Evolutionary conservation across 2,888 invertebrate genomes (phyloP).

Genomic region (Ceriagrion tenellum): DNA sequence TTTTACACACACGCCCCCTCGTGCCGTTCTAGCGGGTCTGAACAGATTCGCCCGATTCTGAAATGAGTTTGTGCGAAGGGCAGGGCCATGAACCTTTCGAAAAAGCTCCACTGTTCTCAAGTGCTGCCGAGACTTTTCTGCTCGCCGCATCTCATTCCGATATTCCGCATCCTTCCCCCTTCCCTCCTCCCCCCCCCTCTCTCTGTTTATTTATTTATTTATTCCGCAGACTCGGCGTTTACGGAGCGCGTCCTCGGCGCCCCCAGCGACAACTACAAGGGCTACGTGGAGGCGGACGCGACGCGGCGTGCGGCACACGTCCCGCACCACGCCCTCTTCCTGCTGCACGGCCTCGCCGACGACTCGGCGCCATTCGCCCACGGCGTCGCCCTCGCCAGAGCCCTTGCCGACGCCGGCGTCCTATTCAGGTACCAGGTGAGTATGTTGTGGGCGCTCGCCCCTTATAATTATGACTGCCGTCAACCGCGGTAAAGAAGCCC

Average conservation of each 20-base stretch:
- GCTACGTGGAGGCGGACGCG: conserved; percentile 95
- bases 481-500: background rate
- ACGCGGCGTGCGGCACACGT: conserved; percentile 93
- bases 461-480: background rate
- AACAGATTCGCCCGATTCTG: too few relatives aligned
- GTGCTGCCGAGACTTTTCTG: too few relatives aligned
- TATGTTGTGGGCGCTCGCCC: background rate
- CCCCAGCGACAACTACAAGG: conserved; percentile 92
- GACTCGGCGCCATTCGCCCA: conserved; percentile 96
- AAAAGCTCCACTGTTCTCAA: too few relatives aligned
- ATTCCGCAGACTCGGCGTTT: conserved; percentile 91
- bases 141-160: too few relatives aligned
- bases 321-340: conserved; percentile 91
- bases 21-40: too few relatives aligned
- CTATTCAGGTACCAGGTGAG: conserved; percentile 95
- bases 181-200: background rate
- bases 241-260: conserved; percentile 96
- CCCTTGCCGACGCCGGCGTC: conserved; percentile 92
- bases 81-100: too few relatives aligned
- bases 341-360: conserved; percentile 96
- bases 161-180: background rate
- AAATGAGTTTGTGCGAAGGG: too few relatives aligned
- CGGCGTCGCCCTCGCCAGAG: conserved; percentile 92
- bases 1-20: too few relatives aligned
- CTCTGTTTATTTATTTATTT: too few relatives aligned